Evolutionary conservation across 2,797 vertebrate genomes (phyloP), one percentile per base, ranked within the genome.

Genomic region (Scleropages formosus): DNA sequence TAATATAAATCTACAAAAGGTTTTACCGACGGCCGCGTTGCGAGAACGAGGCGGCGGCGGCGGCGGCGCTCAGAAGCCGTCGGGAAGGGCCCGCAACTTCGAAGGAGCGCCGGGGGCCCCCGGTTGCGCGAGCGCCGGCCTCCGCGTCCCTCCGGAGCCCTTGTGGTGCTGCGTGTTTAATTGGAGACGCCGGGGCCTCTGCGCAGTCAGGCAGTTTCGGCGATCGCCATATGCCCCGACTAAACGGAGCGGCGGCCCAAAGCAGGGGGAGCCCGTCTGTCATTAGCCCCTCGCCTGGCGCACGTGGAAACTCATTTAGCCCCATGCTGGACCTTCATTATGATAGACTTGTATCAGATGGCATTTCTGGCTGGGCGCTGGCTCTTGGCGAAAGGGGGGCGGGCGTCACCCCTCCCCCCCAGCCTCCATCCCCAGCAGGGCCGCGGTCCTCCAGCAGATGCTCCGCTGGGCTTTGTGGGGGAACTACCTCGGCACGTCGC

Each of bases 281-380:
- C 97, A 98, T 98, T 96, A 98, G 95, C 95, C 94, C 93, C 94
- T 96, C 89, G 90, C 92, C 91, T 94, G 93, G 96, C 93, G 93
- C 94, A 91, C 94, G 94, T 92, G 91, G 92, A 96, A 96, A 96
- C 93, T 95, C 95, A 95, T 98, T 99, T 96, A 96, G 95, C 96
- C 95, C 95, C 97, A 98, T 96, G 95, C 96, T 98, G 96, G 95
- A 98, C 97, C 95, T 96, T 94, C 95, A 97, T 98, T 97, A 98
- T 95, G 94, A 95, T 94, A 93, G 94, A 95, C 94, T 96, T 92
- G 94, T 93, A 96, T 97, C 96, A 97, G 95, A 97, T 95, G 95
- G 94, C 93, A 92, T 83, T 89, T 92, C 88, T 86, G 90, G 92
- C 93, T 93, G 91, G 93, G 95, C 92, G 89, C 88, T 81, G 85